Conservation (phyloP, 1,140 invertebrate genomes). For the Diorhabda carinulata region DNA sequence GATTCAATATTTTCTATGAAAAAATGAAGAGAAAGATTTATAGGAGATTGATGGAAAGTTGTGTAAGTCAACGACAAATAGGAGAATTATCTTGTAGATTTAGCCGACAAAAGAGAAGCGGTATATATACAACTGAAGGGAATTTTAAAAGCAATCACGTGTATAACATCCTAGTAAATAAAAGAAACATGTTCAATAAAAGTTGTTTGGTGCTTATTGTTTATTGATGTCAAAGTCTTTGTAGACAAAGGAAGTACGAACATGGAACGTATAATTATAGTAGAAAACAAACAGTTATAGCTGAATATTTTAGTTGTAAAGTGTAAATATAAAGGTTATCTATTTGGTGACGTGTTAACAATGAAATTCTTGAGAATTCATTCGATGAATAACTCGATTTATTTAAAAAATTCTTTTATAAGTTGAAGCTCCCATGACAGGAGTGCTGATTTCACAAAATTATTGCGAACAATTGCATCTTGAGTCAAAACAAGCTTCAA, state of each 20-base stretch:
- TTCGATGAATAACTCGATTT: no score
- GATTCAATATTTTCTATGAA: constrained; percentile 7
- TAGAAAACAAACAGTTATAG: no score
- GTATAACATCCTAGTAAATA: constrained; percentile 14
- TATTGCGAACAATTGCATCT: no score
- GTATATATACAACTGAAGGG: constrained; percentile 15
- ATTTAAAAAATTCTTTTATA: no score
- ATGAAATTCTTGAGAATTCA: no score
- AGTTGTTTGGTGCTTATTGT: constrained; percentile 4
- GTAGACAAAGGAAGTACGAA: background rate
- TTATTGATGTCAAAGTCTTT: background rate
- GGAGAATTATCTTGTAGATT: constrained; percentile 23
- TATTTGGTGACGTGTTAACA: no score
- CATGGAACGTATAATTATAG: background rate
- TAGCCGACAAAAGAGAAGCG: constrained; percentile 25
- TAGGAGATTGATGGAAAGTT: constrained; percentile 21
- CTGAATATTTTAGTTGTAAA: no score
- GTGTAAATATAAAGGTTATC: no score
- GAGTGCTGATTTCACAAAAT: no score
- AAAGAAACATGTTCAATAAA: constrained; percentile 17
- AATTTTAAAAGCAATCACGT: constrained; percentile 24
- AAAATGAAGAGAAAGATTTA: constrained; percentile 19
- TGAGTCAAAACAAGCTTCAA: no score
- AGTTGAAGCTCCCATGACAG: no score
- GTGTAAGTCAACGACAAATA: constrained; percentile 26